Base-by-base conservation (phyloP, 2,888 invertebrate species). In the Pherbina coryleti region DNA sequence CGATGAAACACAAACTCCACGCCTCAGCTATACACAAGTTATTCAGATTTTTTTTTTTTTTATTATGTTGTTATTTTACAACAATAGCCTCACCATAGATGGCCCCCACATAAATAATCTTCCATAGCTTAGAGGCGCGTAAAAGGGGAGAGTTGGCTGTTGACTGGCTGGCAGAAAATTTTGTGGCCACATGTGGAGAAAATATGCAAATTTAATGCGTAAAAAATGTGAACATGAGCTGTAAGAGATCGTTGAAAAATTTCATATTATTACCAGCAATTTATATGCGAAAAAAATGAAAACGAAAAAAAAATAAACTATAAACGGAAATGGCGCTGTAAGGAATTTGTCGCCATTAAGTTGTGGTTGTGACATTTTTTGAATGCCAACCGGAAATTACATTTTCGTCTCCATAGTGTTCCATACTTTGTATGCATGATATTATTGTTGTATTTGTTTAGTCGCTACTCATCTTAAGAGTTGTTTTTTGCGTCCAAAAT, bases 261-360 rank as follows among this genome's bases (percentile, higher is more conserved):
- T 77, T 72, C 76, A 71, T 76, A 77, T 78, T 80, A 80, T 79
- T 77, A 77, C 77, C 76, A 77, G 69, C 80, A 78, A 80, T 80
- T 80, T 80, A 77, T 79, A 80, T 80, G 80, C 78, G 69, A 80
- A 80, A 71, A 74, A 44, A 44, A 14, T 11, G 3, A 8, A 37
- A 37, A 8, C 4, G 9, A 37, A 37, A 37, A 37, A 37, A 37
- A 5, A 11, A 44, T 76, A 80, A 77, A 76, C 80, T 77, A 77
- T 79, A 73, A 80, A 78, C 77, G 76, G 75, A 78, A 80, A 77
- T 75, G 75, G 64, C 64, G 64, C 75, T 75, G 75, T 66, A 34
- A 75, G 67, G 71, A 77, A 79, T 79, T 79, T 79, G 79, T 77
- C 79, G 75, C 79, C 77, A 79, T 79, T 66, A 77, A 77, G 77